Conservation (phyloP, 2,113 vertebrate species). For the Phylloscopus trochilus region DNA sequence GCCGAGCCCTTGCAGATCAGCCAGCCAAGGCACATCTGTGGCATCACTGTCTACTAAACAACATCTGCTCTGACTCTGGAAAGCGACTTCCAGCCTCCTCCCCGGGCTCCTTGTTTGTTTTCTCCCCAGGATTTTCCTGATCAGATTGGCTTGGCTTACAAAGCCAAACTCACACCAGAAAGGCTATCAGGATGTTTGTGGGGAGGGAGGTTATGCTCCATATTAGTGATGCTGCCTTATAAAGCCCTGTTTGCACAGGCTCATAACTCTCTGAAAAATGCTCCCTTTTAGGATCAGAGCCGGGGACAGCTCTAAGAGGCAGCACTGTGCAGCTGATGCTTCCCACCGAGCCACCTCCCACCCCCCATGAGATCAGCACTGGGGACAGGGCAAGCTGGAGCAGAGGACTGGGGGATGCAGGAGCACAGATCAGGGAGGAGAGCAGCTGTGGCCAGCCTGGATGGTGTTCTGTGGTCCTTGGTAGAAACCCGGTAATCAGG, state of each 20-base stretch:
- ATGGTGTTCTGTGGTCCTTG: neutral
- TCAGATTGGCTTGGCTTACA: conserved; percentile 30
- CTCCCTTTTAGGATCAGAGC: neutral
- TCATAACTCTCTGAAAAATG: neutral
- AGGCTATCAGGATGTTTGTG: conserved; percentile 33
- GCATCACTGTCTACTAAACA: conserved; percentile 18
- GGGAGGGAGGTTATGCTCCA: neutral
- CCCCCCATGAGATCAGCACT: neutral
- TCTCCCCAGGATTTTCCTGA: conserved; percentile 50
- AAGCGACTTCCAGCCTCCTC: conserved; percentile 2
- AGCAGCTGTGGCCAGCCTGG: neutral
- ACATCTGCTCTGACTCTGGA: conserved; percentile 24
- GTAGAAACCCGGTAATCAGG: neutral
- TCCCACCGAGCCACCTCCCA: neutral
- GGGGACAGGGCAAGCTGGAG: neutral
- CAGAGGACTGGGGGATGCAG: neutral
- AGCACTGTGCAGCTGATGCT: neutral
- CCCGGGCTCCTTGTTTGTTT: neutral
- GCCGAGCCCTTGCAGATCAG: neutral
- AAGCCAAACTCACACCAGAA: conserved; percentile 35
- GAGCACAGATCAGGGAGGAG: rapidly evolving
- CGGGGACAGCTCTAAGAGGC: rapidly evolving
- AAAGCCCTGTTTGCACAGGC: conserved; percentile 20
- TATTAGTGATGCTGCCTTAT: conserved; percentile 34
- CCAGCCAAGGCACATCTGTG: conserved; percentile 1